phyloP scores from a whole-genome alignment of 2,113 vertebrate species.

The Procapra przewalskii region DNA sequence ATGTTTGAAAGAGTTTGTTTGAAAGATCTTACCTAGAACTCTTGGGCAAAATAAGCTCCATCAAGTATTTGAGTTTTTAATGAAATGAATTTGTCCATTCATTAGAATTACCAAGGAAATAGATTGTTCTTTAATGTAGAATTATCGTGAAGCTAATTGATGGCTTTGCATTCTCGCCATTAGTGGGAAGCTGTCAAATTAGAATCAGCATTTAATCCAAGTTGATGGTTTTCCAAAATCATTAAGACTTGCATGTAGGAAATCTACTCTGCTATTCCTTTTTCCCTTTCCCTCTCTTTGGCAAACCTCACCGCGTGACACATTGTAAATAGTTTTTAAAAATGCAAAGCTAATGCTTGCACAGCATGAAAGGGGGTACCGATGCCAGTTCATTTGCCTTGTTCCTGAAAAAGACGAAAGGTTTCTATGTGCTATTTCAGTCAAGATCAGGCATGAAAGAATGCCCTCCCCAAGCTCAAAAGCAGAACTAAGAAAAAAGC shows the following conservation, averaged over 20 bases:
- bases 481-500: slow-evolving; percentile 32
- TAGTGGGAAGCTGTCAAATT: slow-evolving; percentile 52
- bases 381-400: background rate
- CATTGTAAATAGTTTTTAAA: slow-evolving; percentile 45
- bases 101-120: slow-evolving; percentile 43
- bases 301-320: slow-evolving; percentile 2
- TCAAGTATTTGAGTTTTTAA: background rate
- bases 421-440: slow-evolving; percentile 48
- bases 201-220: slow-evolving; percentile 27
- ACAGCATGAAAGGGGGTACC: slow-evolving; percentile 21
- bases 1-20: background rate
- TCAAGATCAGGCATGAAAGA: slow-evolving; percentile 16
- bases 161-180: slow-evolving; percentile 7
- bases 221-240: slow-evolving; percentile 58
- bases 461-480: background rate
- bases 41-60: slow-evolving; percentile 8
- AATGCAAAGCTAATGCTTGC: slow-evolving; percentile 46
- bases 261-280: slow-evolving; percentile 27
- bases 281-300: background rate
- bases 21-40: background rate
- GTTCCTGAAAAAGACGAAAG: slow-evolving; percentile 19
- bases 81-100: background rate
- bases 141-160: background rate
- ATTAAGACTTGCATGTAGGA: slow-evolving; percentile 45
- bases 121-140: slow-evolving; percentile 23